These are phyloP conservation scores for Psilopogon haemacephalus DNA, from an alignment of 2,113 vertebrate species.

Conservation along the genomic window DNA sequence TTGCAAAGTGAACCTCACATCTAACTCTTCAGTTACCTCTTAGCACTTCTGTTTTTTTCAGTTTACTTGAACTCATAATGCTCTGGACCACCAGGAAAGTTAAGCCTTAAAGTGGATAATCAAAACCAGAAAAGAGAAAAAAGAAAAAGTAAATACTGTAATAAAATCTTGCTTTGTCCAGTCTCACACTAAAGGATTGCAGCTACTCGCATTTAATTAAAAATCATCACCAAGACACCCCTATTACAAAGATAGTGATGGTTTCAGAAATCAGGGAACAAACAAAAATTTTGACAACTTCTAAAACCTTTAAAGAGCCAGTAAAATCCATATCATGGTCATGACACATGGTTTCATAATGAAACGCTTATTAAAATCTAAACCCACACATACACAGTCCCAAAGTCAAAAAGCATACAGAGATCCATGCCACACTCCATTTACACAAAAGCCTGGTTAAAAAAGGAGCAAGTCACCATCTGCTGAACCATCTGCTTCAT, in stretches of 20 bases:
- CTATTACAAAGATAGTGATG: background rate
- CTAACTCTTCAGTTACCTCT: background rate
- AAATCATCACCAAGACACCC: background rate
- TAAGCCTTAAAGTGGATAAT: background rate
- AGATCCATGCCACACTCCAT: slow-evolving; percentile 39
- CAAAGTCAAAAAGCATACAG: slow-evolving; percentile 52
- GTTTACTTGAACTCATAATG: background rate
- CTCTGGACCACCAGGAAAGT: background rate
- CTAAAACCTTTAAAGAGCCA: background rate
- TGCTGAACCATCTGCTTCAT: slow-evolving; percentile 63
- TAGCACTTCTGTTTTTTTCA: background rate
- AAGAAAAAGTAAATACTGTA: background rate
- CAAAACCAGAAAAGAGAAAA: background rate
- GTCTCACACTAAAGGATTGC: background rate
- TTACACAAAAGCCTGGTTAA: slow-evolving; percentile 56
- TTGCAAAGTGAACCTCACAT: background rate
- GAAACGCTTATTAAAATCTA: slow-evolving; percentile 4
- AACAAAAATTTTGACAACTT: background rate
- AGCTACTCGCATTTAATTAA: background rate
- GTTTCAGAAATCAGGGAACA: background rate
- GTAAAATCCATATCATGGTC: background rate
- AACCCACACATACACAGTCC: background rate
- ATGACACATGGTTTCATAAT: background rate
- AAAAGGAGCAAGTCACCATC: slow-evolving; percentile 69
- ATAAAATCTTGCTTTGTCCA: background rate